Evolutionary conservation across 2,113 vertebrate species (phyloP), one percentile per base, ranked within the genome.

Genomic region (Rattus rattus): DNA sequence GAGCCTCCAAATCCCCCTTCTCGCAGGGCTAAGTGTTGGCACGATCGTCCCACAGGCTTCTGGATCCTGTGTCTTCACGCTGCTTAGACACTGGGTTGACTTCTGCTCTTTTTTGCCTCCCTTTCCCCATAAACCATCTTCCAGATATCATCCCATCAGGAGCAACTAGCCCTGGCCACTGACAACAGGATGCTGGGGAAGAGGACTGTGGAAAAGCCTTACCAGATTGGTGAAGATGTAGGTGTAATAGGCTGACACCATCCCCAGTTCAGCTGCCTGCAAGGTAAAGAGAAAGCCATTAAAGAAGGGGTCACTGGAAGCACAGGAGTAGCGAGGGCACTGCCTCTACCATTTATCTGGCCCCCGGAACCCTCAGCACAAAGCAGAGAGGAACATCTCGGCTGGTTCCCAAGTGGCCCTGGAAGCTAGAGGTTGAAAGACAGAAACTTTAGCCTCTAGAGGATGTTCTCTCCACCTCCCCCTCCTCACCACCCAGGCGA

Each of bases 211-310:
- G 87, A 92, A 98, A 94, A 0, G 69, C 97, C 99, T 99, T 99
- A 99, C 99, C 99, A 99, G 99, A 96, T 99, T 99, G 96, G 99
- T 99, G 99, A 99, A 99, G 99, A 99, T 99, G 98, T 99, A 99
- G 24, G 99, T 99, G 98, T 99, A 99, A 98, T 99, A 99, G 98
- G 99, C 99, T 30, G 99, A 99, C 81, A 99, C 99, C 99, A 99
- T 99, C 92, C 99, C 99, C 98, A 99, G 99, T 96, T 99, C 99
- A 77, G 99, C 99, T 83, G 99, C 99, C 99, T 99, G 99, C 67
- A 96, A 98, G 97, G 87, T 88, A 80, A 98, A 97, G 88, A 98
- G 86, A 98, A 98, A 69, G 81, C 97, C 92, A 96, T 99, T 97
- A 98, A 89, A 91, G 83, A 90, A 96, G 73, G 93, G 85, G 20